These are phyloP conservation scores for Lasioglossum figueresi DNA, from an alignment of 2,888 invertebrate species.

Conservation along the genomic window DNA sequence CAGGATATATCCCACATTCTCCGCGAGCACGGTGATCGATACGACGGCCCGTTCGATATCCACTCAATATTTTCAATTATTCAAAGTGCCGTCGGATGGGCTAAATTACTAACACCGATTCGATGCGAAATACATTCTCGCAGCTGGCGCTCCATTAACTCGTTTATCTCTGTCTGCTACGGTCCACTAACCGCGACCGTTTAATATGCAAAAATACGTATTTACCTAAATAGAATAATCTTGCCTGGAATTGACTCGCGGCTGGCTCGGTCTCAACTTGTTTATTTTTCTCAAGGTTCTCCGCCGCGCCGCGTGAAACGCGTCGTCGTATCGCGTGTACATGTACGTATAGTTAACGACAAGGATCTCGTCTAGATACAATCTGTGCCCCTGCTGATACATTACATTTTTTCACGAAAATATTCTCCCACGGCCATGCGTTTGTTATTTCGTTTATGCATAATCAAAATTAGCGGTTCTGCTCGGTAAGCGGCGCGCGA, in stretches of 20 bases:
- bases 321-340: background rate
- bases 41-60: background rate
- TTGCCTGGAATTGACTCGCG: constrained; percentile 6
- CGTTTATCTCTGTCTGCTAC: constrained; percentile 3
- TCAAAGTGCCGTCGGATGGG: background rate
- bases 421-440: background rate
- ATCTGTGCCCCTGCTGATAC: background rate
- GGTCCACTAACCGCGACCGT: background rate
- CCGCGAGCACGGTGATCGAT: background rate
- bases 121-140: background rate
- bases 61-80: background rate
- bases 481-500: too few species aligned
- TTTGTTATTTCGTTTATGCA: background rate
- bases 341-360: background rate
- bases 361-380: background rate
- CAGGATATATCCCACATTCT: background rate
- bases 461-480: too few species aligned
- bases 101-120: background rate
- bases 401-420: background rate
- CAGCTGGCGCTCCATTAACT: background rate
- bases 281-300: constrained; percentile 21
- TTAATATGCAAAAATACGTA: constrained; percentile 10
- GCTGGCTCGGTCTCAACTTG: constrained; percentile 4
- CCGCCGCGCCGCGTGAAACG: background rate
- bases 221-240: constrained; percentile 19